Evolutionary conservation across 2,113 vertebrate genomes (phyloP).

Genomic region (Meleagris gallopavo): DNA sequence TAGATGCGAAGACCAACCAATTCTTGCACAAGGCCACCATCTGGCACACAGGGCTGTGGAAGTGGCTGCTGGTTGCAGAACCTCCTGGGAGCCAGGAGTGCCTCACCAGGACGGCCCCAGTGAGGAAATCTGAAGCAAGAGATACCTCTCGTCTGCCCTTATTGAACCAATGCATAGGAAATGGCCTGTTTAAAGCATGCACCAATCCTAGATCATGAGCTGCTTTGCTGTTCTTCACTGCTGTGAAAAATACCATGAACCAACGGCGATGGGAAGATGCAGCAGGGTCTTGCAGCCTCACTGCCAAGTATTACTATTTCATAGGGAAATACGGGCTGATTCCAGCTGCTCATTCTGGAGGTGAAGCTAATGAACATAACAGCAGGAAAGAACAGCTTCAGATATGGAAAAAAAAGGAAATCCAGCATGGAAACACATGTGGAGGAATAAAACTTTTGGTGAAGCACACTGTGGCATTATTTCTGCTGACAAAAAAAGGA

Average conservation of each 20-base stretch:
- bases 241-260: not conserved
- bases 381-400: not conserved
- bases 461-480: not conserved
- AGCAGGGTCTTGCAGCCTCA: not conserved
- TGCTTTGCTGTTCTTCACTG: fast-evolving
- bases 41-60: not conserved
- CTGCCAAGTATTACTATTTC: not conserved
- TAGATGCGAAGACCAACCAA: not conserved
- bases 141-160: not conserved
- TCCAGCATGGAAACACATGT: not conserved
- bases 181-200: not conserved
- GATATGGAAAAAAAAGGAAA: not conserved
- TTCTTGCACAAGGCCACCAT: not conserved
- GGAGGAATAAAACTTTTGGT: not conserved
- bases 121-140: not conserved
- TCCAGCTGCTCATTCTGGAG: not conserved
- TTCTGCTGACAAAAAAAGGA: not conserved
- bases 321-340: not conserved
- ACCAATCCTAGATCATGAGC: too few relatives aligned
- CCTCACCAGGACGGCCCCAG: fast-evolving
- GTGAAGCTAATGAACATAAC: not conserved
- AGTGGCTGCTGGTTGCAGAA: not conserved
- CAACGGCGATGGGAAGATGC: not conserved
- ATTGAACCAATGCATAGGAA: fast-evolving
- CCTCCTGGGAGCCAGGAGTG: not conserved